Conservation (phyloP, 2,888 invertebrate species). For the Leptopterna dolabrata region DNA sequence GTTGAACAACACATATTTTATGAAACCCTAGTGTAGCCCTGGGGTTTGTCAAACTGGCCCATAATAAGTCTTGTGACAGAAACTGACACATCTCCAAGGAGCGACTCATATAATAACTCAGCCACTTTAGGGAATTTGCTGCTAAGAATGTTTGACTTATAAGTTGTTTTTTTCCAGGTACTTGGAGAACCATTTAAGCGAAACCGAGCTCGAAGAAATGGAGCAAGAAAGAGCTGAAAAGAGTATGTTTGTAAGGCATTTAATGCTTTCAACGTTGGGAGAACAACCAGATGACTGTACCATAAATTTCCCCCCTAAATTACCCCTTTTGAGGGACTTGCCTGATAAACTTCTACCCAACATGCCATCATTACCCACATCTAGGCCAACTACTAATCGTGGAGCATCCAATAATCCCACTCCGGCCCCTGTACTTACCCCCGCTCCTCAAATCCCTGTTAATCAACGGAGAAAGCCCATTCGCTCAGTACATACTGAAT, state of each 20-base stretch:
- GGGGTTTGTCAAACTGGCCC: no score
- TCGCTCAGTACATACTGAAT: conserved; percentile 50
- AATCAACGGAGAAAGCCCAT: conserved; percentile 49
- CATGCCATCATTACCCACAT: conserved; percentile 23
- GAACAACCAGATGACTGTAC: conserved; percentile 43
- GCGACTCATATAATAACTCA: no score
- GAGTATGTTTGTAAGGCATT: conserved; percentile 77
- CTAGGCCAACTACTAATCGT: conserved; percentile 8
- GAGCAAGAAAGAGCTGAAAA: conserved; percentile 74
- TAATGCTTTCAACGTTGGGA: conserved; percentile 69
- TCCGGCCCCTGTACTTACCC: conserved; percentile 44
- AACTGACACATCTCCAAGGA: no score
- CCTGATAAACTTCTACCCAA: conserved; percentile 40
- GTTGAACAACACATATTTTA: no score
- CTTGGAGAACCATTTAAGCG: conserved; percentile 72
- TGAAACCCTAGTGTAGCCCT: no score
- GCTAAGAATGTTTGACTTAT: no score
- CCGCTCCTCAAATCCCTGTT: conserved; percentile 51
- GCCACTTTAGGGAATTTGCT: no score
- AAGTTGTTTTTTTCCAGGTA: conserved; percentile 67
- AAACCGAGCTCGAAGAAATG: conserved; percentile 70
- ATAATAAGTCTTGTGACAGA: no score
- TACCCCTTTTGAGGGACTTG: conserved; percentile 47
- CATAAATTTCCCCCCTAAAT: conserved; percentile 20
- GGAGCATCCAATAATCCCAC: conserved; percentile 38